Evolutionary conservation across 2,113 vertebrate species (phyloP), one percentile per base, ranked within the genome.

Genomic region (Sporophila hypoxantha): DNA sequence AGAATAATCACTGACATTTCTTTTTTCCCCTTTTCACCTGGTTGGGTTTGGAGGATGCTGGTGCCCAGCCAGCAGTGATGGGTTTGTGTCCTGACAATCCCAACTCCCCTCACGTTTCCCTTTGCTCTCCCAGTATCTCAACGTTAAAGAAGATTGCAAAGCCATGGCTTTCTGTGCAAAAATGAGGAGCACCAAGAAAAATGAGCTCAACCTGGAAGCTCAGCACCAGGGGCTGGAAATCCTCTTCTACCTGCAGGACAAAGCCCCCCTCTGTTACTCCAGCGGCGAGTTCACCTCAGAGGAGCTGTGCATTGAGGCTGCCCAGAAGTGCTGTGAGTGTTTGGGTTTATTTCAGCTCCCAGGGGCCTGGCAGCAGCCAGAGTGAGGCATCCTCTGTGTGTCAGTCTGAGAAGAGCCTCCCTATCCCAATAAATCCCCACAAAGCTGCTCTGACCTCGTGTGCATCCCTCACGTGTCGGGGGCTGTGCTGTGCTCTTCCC

Each of bases 111-210:
- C 59, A 17, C 4, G 0, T 22, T 69, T 57, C 30, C 9, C 52
- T 56, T 32, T 37, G 10, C 21, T 73, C 2, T 42, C 78, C 12
- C 90, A 99, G 98, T 95, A 97, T 98, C 97, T 99, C 97, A 97
- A 97, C 91, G 98, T 97, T 88, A 97, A 96, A 94, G 96, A 97
- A 94, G 96, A 96, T 92, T 97, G 95, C 94, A 97, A 98, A 98
- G 98, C 97, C 90, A 98, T 98, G 98, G 98, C 98, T 97, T 99
- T 99, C 96, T 99, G 99, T 97, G 97, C 98, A 81, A 99, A 99
- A 95, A 99, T 99, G 98, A 98, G 98, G 97, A 98, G 94, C 96
- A 97, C 97, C 34, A 98, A 95, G 91, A 98, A 96, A 69, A 93
- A 84, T 0, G 98, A 98, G 30, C 90, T 96, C 66, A 93, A 92